A percentile compares a stretch with the other conserved stretches of the same genome.
Evolutionary conservation across 1,140 invertebrate species (phyloP).

Genomic region (Zaprionus tsacasi): DNA sequence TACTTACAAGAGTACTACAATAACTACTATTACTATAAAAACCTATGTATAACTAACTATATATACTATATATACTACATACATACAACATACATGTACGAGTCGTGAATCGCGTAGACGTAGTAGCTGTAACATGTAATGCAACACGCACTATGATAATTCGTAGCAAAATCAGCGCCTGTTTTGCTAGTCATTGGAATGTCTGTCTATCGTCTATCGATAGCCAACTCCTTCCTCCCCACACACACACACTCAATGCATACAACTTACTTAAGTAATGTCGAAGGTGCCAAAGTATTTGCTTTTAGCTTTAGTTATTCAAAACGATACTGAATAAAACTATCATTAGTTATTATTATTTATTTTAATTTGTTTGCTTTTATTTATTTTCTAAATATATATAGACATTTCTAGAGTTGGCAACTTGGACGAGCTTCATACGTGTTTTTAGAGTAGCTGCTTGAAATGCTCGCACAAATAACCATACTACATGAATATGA

Average conservation of each 20-base stretch:
- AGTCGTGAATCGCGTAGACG: slow-evolving; percentile 56
- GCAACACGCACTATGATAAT: slow-evolving; percentile 35
- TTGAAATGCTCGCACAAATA: slow-evolving; percentile 21
- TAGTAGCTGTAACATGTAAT: slow-evolving; percentile 65
- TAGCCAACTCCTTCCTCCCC: slow-evolving; percentile 13
- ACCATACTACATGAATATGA: slow-evolving; percentile 8
- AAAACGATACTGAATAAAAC: slow-evolving; percentile 61
- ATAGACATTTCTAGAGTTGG: slow-evolving; percentile 10
- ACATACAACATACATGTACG: slow-evolving; percentile 34
- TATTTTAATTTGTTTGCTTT: slow-evolving; percentile 35
- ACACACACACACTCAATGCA: slow-evolving; percentile 6
- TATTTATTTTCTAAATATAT: slow-evolving; percentile 11
- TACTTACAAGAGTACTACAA: slow-evolving; percentile 67
- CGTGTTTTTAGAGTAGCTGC: slow-evolving; percentile 35
- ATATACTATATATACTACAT: slow-evolving; percentile 29
- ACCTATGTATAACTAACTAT: slow-evolving; percentile 42
- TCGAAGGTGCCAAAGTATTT: slow-evolving; percentile 79
- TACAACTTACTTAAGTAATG: slow-evolving; percentile 41
- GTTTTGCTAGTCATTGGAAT: slow-evolving; percentile 70
- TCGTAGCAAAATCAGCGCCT: slow-evolving; percentile 67
- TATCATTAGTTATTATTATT: slow-evolving; percentile 51
- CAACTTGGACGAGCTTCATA: slow-evolving; percentile 29
- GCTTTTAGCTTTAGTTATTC: slow-evolving; percentile 72
- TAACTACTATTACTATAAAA: slow-evolving; percentile 58
- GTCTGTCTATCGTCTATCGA: background rate